Evolutionary conservation across 2,888 invertebrate genomes (phyloP), one percentile per base, ranked within the genome.

Genomic region (Psylliodes chrysocephalus): DNA sequence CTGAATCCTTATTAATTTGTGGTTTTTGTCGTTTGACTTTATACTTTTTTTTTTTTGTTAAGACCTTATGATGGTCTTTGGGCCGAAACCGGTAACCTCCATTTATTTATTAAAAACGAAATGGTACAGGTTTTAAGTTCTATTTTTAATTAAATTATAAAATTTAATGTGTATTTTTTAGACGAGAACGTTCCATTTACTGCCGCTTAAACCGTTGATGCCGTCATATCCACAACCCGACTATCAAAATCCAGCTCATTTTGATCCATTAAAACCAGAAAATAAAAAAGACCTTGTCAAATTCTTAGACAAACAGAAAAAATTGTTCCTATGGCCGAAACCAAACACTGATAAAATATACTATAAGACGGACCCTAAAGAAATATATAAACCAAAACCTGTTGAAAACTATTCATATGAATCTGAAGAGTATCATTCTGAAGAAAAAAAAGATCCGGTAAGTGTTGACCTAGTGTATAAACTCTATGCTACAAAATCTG

Each of bases 281-380:
- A 64, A 69, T 54, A 49, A 57, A 10, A 63, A 66, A 47, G 60
- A 35, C 7, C 22, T 69, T 22, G 63, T 64, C 1, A 44, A 52
- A 12, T 69, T 61, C 22, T 59, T 69, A 2, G 60, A 66, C n/a
- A 0, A 46, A 63, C 14, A 46, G 60, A 18, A 44, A 19, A 15
- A 22, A 6, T 30, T 40, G 59, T 49, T 10, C 12, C 5, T 17
- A 30, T 68, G 22, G 12, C 60, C 64, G 8, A 28, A 30, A 7
- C 25, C 15, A 19, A 2, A 35, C 19, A 1, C 25, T 28, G 28
- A 49, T 10, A 17, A 30, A 19, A 10, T 42, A n/a, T 6, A 17
- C 18, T 38, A 33, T 2, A n/a, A n/a, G n/a, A n/a, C n/a, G n/a
- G n/a, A n/a, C n/a, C n/a, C n/a, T n/a, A 18, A 33, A 25, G 18